Conservation (phyloP, 2,888 invertebrate genomes). For the Drosophila rellima region DNA sequence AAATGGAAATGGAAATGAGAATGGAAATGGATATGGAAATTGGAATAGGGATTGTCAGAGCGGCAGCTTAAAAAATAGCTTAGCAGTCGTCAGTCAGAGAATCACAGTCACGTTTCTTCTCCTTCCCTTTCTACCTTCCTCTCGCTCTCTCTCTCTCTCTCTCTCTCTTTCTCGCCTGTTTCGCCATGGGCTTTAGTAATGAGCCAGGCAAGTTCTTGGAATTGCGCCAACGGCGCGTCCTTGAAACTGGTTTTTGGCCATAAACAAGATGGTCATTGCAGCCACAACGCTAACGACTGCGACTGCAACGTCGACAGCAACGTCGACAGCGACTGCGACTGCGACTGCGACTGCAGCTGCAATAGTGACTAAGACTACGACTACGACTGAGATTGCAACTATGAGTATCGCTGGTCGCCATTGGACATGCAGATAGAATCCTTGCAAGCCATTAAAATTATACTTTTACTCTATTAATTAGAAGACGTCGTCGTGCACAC, state of each 20-base stretch:
- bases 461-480: constrained; percentile 70
- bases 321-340: neutral
- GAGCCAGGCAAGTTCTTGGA: constrained; percentile 72
- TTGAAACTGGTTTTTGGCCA: constrained; percentile 77
- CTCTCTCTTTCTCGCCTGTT: constrained; percentile 5
- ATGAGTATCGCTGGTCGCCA: constrained; percentile 18
- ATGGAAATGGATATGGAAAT: neutral
- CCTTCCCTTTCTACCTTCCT: neutral
- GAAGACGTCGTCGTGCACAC: constrained; percentile 35
- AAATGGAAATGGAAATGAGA: constrained; percentile 5
- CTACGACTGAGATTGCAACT: constrained; percentile 1
- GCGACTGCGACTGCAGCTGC: neutral
- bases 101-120: constrained; percentile 67
- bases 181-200: constrained; percentile 51
- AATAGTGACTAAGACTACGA: constrained; percentile 3
- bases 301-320: constrained; percentile 3
- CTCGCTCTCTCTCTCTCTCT: neutral
- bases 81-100: constrained; percentile 31
- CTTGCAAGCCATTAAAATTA: constrained; percentile 54
- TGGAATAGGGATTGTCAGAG: constrained; percentile 29
- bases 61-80: constrained; percentile 63
- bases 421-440: constrained; percentile 27
- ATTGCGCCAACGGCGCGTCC: constrained; percentile 71
- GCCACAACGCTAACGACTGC: constrained; percentile 21
- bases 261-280: constrained; percentile 60